A percentile compares a stretch with the other conserved stretches of the same genome.
Evolutionary conservation across 2,888 invertebrate genomes (phyloP).

Genomic region (Acanthacorydalis orientalis): DNA sequence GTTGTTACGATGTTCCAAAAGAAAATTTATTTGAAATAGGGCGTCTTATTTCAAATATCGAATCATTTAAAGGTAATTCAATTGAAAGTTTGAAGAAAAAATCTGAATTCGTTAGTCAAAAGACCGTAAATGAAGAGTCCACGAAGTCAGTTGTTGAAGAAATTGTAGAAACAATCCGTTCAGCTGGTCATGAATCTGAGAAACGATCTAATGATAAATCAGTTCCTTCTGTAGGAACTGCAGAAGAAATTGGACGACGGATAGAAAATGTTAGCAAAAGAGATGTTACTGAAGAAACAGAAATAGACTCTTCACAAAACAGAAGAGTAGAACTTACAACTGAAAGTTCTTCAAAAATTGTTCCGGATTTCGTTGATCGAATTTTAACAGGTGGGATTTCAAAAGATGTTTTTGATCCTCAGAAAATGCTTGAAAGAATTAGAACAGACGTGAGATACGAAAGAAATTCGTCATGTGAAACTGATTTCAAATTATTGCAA

Average conservation of each 20-base stretch:
- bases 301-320: not conserved
- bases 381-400: conserved; percentile 14
- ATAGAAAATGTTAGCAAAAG: not conserved
- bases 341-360: conserved; percentile 3
- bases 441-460: conserved; percentile 41
- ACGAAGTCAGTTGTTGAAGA: conserved; percentile 11
- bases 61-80: conserved; percentile 20
- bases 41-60: conserved; percentile 20
- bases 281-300: not conserved
- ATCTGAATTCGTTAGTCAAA: conserved; percentile 13
- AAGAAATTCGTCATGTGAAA: conserved; percentile 38
- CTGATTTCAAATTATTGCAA: conserved; percentile 49
- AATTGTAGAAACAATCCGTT: conserved; percentile 15
- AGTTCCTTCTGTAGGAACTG: not conserved
- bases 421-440: conserved; percentile 52
- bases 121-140: conserved; percentile 9
- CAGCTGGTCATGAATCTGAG: conserved; percentile 12
- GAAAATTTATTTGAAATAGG: conserved; percentile 25
- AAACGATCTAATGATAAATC: not conserved
- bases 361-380: conserved; percentile 9
- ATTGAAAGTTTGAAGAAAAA: conserved; percentile 11
- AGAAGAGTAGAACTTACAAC: not conserved
- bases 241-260: not conserved
- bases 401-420: conserved; percentile 49
- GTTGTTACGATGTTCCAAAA: conserved; percentile 49